phyloP scores from a whole-genome alignment of 1,140 invertebrate species.

The Apis dorsata region DNA sequence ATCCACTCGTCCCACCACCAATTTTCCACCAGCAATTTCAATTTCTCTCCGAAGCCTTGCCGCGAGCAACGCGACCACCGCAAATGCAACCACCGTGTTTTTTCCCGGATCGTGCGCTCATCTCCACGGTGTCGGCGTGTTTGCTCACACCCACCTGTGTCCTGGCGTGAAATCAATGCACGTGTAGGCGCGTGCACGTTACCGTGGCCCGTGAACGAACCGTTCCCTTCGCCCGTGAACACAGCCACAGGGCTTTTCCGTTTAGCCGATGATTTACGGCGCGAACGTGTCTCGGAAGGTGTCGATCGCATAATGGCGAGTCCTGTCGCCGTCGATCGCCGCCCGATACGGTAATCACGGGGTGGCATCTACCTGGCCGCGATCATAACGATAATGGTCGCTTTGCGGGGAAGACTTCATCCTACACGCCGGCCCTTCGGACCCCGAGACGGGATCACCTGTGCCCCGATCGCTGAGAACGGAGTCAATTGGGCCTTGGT shows the following conservation, averaged over 20 bases:
- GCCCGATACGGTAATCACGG: slow-evolving; percentile 76
- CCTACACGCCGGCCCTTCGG: slow-evolving; percentile 53
- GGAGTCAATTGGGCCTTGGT: not conserved
- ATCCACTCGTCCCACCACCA: not conserved
- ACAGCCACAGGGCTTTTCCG: slow-evolving; percentile 70
- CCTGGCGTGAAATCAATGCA: slow-evolving; percentile 42
- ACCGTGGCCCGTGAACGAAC: slow-evolving; percentile 16
- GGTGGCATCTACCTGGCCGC: slow-evolving; percentile 74
- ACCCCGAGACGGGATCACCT: not conserved
- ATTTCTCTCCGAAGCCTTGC: not conserved
- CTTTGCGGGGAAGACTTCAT: slow-evolving; percentile 74
- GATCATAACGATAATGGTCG: slow-evolving; percentile 75
- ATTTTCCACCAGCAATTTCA: not conserved
- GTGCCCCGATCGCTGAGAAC: not conserved
- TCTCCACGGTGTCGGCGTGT: slow-evolving; percentile 19
- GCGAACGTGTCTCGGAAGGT: slow-evolving; percentile 75
- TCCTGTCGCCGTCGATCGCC: slow-evolving; percentile 76
- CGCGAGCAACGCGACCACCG: not conserved
- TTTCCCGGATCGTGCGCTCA: not conserved
- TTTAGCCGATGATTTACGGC: slow-evolving; percentile 74
- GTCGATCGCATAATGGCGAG: slow-evolving; percentile 77
- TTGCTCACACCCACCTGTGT: slow-evolving; percentile 30
- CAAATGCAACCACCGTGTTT: not conserved
- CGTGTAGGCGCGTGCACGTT: slow-evolving; percentile 44
- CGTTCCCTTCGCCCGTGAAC: slow-evolving; percentile 54